Evolutionary conservation across 2,888 invertebrate genomes (phyloP), one percentile per base, ranked within the genome.

Genomic region (Apamea monoglypha): DNA sequence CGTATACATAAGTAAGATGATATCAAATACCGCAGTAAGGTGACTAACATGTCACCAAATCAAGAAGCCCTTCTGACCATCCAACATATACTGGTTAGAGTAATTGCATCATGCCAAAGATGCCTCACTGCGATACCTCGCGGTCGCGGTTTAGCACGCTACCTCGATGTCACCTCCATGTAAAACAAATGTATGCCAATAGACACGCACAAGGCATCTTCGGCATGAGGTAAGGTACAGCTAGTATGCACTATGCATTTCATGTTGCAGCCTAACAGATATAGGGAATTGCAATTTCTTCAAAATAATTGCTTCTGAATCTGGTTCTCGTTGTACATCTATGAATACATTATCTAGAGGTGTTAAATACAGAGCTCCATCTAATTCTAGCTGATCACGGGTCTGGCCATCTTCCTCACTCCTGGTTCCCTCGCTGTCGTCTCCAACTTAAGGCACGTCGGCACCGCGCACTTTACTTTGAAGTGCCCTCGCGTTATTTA

Each of bases 401-500:
- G 40, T 10, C 8, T 0, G 18, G 3, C 25, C 67, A 50, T 47
- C 25, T 5, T 21, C 10, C 1, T 16, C 2, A 44, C 7, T 53
- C 4, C 53, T 32, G 25, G 18, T 14, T 18, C 21, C 32, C 73
- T 59, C 85, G 84, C 86, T 78, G 0, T 8, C 81, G 71, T 79
- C 81, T 76, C 21, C 67, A 61, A 4, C 81, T 85, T 84, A 80
- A 25, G 77, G 72, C 79, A 25, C 40, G 86, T 88, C 91, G 91
- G 89, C 90, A 87, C 87, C 88, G 84, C 89, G 90, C 90, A 94
- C 94, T 95, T 90, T 91, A 92, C 95, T 96, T 96, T 96, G 96
- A 96, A 95, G 96, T 96, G 95, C 93, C 93, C 91, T 95, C 93
- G 91, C 93, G 94, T 92, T 96, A 95, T 96, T 96, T 96, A 95